phyloP scores from a whole-genome alignment of 2,113 vertebrate species.

The Tachysurus fulvidraco region DNA sequence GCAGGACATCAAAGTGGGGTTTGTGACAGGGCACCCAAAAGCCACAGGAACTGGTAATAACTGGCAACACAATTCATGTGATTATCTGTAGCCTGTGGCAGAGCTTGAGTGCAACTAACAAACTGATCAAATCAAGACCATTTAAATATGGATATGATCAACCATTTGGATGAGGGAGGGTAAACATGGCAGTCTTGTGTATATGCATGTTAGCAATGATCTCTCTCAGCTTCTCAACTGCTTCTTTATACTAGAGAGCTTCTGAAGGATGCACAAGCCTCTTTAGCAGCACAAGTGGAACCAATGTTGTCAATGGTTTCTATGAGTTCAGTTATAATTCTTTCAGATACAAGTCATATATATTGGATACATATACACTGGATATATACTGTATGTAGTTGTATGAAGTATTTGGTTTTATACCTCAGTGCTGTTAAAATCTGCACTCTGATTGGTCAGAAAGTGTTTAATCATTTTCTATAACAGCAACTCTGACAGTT shows the following conservation, averaged over 20 bases:
- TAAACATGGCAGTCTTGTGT: background rate
- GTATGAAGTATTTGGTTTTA: background rate
- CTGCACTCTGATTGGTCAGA: background rate
- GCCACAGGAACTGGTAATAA: conserved; percentile 74
- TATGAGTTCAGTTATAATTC: background rate
- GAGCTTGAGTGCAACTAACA: conserved; percentile 66
- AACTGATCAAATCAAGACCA: conserved; percentile 69
- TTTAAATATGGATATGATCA: conserved; percentile 43
- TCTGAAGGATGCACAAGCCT: background rate
- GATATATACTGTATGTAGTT: background rate
- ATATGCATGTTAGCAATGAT: background rate
- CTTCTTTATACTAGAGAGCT: background rate
- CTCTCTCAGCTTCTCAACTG: background rate
- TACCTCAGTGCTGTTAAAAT: background rate
- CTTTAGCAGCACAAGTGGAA: background rate
- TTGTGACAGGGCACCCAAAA: conserved; percentile 73
- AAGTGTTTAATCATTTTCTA: background rate
- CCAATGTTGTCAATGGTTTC: background rate
- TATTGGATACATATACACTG: too few species aligned
- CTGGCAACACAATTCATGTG: conserved; percentile 74
- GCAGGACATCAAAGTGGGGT: conserved; percentile 72
- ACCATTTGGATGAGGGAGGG: conserved; percentile 6
- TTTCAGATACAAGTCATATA: background rate
- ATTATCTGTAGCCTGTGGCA: conserved; percentile 68
- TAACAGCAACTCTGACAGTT: background rate